phyloP scores from a whole-genome alignment of 2,888 invertebrate species.

The Athalia circularis region DNA sequence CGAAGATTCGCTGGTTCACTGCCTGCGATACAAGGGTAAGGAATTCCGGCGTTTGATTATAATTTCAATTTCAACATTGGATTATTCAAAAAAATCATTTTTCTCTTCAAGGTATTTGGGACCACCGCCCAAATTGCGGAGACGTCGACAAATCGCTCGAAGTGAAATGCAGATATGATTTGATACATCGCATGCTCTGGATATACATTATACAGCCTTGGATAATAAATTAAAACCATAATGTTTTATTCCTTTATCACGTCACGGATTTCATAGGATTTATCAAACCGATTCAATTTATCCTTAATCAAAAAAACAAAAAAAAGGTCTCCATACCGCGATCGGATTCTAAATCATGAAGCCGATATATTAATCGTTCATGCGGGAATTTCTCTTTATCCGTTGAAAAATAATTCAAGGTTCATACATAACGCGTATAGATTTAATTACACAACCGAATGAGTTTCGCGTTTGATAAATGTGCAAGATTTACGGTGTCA shows the following conservation, averaged over 20 bases:
- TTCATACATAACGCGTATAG: not conserved
- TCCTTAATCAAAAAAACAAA: too few species aligned
- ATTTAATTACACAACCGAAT: conserved; percentile 5
- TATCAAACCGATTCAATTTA: too few species aligned
- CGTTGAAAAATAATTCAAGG: not conserved
- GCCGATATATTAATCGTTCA: too few species aligned
- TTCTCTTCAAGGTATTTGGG: conserved; percentile 1
- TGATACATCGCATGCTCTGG: too few species aligned
- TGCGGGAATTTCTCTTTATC: too few species aligned
- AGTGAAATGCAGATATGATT: conserved; percentile 24
- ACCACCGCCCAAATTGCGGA: conserved; percentile 22
- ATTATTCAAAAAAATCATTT: not conserved
- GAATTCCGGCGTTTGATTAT: not conserved
- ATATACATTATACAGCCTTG: too few species aligned
- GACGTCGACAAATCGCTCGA: conserved; percentile 17
- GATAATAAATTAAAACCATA: too few species aligned
- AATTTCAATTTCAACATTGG: not conserved
- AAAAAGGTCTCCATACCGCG: too few species aligned
- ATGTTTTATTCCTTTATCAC: too few species aligned
- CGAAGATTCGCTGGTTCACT: conserved; percentile 17
- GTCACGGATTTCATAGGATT: too few species aligned
- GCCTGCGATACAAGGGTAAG: conserved; percentile 12
- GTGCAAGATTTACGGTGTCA: not conserved
- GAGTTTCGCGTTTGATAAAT: conserved; percentile 25
- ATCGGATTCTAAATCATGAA: too few species aligned